Evolutionary conservation across 2,888 invertebrate genomes (phyloP).

Genomic region (Chydorus sphaericus): DNA sequence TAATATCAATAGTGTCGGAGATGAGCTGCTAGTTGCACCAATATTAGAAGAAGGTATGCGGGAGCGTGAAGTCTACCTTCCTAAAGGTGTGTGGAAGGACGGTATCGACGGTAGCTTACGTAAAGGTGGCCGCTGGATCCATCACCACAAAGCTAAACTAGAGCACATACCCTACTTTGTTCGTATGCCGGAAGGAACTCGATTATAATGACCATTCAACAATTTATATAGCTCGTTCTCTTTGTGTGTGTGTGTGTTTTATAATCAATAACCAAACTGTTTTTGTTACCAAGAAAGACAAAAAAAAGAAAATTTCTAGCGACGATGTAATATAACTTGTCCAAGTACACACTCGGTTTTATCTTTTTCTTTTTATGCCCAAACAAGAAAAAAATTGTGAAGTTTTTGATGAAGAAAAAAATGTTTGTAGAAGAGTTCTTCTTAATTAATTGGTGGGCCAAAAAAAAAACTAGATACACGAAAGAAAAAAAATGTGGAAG

Average conservation of each 20-base stretch:
- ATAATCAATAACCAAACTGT: no score
- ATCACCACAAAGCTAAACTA: constrained; percentile 64
- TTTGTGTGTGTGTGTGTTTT: background rate
- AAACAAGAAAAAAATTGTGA: background rate
- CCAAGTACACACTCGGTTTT: constrained; percentile 1
- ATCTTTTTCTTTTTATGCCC: no score
- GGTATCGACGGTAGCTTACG: constrained; percentile 71
- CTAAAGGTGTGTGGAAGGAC: constrained; percentile 84
- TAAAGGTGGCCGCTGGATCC: constrained; percentile 81
- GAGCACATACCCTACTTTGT: constrained; percentile 70
- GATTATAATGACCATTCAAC: constrained; percentile 5
- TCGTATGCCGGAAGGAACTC: constrained; percentile 65
- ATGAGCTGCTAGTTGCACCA: constrained; percentile 80
- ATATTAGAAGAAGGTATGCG: constrained; percentile 53
- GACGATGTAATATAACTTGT: constrained; percentile 8
- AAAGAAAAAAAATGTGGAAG: background rate
- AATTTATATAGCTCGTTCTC: background rate
- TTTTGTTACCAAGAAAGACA: no score
- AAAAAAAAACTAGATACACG: background rate
- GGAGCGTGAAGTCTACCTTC: constrained; percentile 64
- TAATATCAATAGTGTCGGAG: no score
- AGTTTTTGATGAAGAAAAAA: background rate
- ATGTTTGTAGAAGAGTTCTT: background rate
- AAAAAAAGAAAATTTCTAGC: constrained; percentile 1
- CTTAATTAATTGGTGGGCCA: no score